Evolutionary conservation across 2,888 invertebrate genomes (phyloP).

Genomic region (Anticlea derivata): DNA sequence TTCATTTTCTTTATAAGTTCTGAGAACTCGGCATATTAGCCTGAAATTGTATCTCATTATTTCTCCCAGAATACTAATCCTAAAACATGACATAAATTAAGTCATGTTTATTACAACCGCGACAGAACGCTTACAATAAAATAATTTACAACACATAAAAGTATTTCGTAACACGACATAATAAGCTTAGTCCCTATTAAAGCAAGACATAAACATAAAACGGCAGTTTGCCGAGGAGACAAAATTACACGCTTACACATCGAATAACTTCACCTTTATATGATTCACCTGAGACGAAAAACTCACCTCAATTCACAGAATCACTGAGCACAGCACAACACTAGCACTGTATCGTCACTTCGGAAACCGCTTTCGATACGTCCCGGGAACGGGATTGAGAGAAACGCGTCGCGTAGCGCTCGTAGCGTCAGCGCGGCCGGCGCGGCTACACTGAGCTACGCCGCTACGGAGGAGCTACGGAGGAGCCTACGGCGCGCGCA

Average conservation of each 20-base stretch:
- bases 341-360: constrained; percentile 44
- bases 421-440: constrained; percentile 48
- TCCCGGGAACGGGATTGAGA: constrained; percentile 9
- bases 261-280: constrained; percentile 6
- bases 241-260: constrained; percentile 18
- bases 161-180: constrained; percentile 36
- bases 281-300: too few relatives aligned
- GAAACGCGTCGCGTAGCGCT: constrained; percentile 27
- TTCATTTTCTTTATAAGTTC: too few relatives aligned
- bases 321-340: constrained; percentile 44
- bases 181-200: constrained; percentile 37
- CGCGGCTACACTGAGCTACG: constrained; percentile 61
- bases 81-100: constrained; percentile 12
- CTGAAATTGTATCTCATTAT: not conserved
- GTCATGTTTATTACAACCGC: constrained; percentile 23
- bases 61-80: not conserved
- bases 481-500: constrained; percentile 75
- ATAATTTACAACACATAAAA: constrained; percentile 36
- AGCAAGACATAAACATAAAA: constrained; percentile 36
- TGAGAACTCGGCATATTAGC: not conserved
- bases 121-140: constrained; percentile 29
- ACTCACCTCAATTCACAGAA: constrained; percentile 42
- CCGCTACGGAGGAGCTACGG: constrained; percentile 46
- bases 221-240: constrained; percentile 28
- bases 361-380: constrained; percentile 22